phyloP scores from a whole-genome alignment of 2,797 vertebrate genomes.

The Botia almorhae region DNA sequence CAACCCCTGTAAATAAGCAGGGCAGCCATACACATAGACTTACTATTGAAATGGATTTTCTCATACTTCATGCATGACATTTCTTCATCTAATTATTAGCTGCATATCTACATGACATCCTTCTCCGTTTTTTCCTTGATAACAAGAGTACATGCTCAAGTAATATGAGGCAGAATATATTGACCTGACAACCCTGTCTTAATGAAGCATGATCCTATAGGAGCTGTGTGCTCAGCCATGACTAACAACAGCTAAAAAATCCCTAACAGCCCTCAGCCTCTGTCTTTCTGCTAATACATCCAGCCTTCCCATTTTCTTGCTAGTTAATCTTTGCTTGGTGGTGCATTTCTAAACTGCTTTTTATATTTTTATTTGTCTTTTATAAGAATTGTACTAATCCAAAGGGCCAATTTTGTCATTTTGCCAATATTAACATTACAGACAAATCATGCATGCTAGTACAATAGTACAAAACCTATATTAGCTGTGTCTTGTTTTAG shows the following conservation, averaged over 20 bases:
- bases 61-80: background rate
- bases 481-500: background rate
- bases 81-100: background rate
- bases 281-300: background rate
- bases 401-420: background rate
- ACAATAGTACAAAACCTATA: background rate
- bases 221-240: conserved; percentile 29
- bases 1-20: background rate
- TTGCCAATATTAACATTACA: background rate
- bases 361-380: background rate
- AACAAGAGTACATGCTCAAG: conserved; percentile 4
- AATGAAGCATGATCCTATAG: conserved; percentile 27
- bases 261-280: background rate
- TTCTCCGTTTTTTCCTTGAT: background rate
- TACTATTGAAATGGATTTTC: background rate
- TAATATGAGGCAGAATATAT: conserved; percentile 10
- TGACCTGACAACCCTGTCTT: conserved; percentile 17
- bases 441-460: background rate
- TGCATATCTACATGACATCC: background rate
- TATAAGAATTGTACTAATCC: background rate
- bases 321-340: background rate
- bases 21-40: background rate
- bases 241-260: conserved; percentile 17
- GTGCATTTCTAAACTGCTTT: background rate
- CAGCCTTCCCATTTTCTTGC: background rate